These are phyloP conservation scores for Craseonycteris thonglongyai DNA, from an alignment of 2,113 vertebrate genomes.

Conservation along the genomic window DNA sequence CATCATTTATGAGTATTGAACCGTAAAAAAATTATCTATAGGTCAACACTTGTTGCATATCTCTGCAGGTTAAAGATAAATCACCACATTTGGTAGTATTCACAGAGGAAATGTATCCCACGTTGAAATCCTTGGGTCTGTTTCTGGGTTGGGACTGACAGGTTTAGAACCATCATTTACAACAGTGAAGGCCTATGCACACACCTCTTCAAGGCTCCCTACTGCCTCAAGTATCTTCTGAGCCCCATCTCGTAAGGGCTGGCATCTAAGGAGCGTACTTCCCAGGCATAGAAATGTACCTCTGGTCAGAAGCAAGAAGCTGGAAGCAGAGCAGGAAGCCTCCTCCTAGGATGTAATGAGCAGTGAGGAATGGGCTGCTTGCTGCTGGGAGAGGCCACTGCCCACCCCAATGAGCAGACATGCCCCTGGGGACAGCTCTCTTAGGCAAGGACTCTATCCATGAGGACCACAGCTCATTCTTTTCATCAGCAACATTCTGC, in stretches of 20 bases:
- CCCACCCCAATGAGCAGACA: accelerated
- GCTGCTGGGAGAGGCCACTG: not conserved
- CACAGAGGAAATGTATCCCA: too few species aligned
- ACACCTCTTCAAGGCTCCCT: not conserved
- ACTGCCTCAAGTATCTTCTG: not conserved
- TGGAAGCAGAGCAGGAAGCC: not conserved
- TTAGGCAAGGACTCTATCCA: not conserved
- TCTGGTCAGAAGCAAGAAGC: not conserved
- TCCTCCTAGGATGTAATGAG: not conserved
- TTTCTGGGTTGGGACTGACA: not conserved
- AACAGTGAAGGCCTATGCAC: accelerated
- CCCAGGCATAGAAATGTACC: not conserved
- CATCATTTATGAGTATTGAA: too few species aligned
- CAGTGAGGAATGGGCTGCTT: not conserved
- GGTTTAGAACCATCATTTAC: not conserved
- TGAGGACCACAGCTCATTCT: not conserved
- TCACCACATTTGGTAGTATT: too few species aligned
- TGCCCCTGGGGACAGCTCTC: accelerated
- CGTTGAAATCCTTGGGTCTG: too few species aligned
- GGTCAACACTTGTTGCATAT: too few species aligned
- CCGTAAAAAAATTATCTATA: too few species aligned
- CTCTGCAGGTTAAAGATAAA: too few species aligned
- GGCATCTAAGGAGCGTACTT: not conserved
- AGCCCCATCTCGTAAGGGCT: too few species aligned
- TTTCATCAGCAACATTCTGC: not conserved